Base-by-base conservation (phyloP, 2,888 invertebrate genomes). In the Leptinotarsa haldemani region DNA sequence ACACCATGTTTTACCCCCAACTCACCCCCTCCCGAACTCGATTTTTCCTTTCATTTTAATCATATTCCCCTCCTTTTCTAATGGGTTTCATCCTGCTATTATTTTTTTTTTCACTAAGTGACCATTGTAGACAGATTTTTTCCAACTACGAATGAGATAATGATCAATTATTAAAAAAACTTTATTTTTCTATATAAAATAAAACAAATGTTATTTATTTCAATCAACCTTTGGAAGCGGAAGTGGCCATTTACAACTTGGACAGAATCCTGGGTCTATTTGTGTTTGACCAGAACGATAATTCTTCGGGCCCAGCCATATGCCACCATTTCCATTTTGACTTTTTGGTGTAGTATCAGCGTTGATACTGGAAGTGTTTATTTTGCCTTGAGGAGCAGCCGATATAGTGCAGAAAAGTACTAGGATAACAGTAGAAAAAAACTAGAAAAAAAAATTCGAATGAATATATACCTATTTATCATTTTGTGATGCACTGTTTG, bases 231-330 rank as follows among this genome's bases (percentile, higher is more conserved):
- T 52, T 5, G 20, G 13, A 56, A 12, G 22, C 20, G 56, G 56
- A 15, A 16, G 12, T 22, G 56, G 56, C 22, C 9, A 56, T 22
- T 20, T 9, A 20, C 56, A 56, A 22, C 56, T 56, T 13, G 56
- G 56, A 15, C 56, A 56, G 56, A 56, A 56, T 56, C 56, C 56
- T 20, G 56, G 56, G 22, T 56, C 56, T 15, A 56, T 3, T 56
- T 56, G 56, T 56, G 4, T 25, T 56, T 12, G 20, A 15, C 56
- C 22, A 20, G 22, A 16, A 0, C 18, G 18, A 56, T 56, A 56
- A 13, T 22, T 15, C 15, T 18, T 18, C 18, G 13, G 56, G 3
- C 4, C 56, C 4, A 22, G 22, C 22, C 22, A 7, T 13, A 18
- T 15, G 20, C 56, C 56, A 22, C 56, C 4, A 22, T 56, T 56